Percentiles rank a stretch among this genome's conserved stretches.
phyloP scores from a whole-genome alignment of 2,113 vertebrate genomes.

The Microcebus murinus region DNA sequence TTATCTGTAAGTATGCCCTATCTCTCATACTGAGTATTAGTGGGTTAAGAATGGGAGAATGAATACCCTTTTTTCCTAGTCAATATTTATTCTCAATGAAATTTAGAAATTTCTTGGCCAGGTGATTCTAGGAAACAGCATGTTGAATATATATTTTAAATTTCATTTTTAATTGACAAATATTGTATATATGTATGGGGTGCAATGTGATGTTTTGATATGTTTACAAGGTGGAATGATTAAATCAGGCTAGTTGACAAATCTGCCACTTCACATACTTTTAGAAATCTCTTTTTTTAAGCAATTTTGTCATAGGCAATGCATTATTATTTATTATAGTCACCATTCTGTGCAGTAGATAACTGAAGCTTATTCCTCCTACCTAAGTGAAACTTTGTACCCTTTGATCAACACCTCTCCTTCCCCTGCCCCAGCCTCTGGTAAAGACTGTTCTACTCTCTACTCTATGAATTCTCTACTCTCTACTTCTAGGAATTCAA shows the following conservation, averaged over 20 bases:
- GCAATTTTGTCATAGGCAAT: background rate
- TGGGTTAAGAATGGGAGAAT: background rate
- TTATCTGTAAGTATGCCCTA: background rate
- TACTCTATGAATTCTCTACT: background rate
- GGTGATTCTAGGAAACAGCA: background rate
- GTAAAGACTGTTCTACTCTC: background rate
- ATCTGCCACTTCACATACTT: background rate
- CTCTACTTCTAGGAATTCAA: background rate
- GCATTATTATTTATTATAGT: background rate
- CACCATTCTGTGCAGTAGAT: background rate
- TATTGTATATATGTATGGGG: background rate
- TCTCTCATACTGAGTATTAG: background rate
- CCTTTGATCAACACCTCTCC: background rate
- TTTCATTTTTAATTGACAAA: background rate
- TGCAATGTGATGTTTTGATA: background rate
- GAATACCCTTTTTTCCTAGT: background rate
- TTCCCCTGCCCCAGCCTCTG: background rate
- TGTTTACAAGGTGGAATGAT: background rate
- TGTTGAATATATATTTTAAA: background rate
- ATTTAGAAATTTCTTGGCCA: background rate
- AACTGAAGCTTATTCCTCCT: background rate
- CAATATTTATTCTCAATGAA: background rate
- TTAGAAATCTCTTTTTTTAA: background rate
- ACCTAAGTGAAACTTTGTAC: background rate
- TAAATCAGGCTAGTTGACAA: background rate